A percentile compares a stretch with the other conserved stretches of the same genome.
phyloP scores from a whole-genome alignment of 2,888 invertebrate genomes.

The Caenorhabditis sp. region DNA sequence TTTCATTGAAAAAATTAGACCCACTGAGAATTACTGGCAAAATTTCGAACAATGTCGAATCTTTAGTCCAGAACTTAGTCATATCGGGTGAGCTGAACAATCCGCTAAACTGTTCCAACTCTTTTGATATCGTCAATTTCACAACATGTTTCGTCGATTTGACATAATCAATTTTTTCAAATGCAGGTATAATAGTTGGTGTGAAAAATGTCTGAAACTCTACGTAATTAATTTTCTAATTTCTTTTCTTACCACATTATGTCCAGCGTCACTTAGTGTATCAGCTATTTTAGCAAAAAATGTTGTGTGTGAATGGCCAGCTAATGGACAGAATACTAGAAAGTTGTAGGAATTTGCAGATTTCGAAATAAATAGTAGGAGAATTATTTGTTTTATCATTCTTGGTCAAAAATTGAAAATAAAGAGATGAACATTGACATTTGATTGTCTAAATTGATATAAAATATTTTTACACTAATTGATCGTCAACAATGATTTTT shows the following conservation, averaged over 20 bases:
- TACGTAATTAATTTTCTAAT: too few species aligned
- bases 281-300: slow-evolving; percentile 34
- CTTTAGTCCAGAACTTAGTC: too few species aligned
- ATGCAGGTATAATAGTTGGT: not conserved
- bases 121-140: too few species aligned
- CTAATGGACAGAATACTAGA: slow-evolving; percentile 20
- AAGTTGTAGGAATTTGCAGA: slow-evolving; percentile 10
- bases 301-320: slow-evolving; percentile 38
- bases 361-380: too few species aligned
- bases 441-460: too few species aligned
- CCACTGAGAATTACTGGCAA: slow-evolving; percentile 11
- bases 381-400: too few species aligned
- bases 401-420: too few species aligned
- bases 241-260: slow-evolving; percentile 44
- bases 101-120: too few species aligned
- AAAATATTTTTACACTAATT: too few species aligned
- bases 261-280: slow-evolving; percentile 38
- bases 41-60: slow-evolving; percentile 8
- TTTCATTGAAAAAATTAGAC: not conserved
- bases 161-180: slow-evolving; percentile 10
- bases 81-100: not conserved
- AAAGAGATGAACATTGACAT: too few species aligned
- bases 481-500: too few species aligned
- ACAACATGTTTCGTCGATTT: slow-evolving; percentile 20
- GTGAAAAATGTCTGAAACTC: slow-evolving; percentile 24